Evolutionary conservation across 2,113 vertebrate species (phyloP), one percentile per base, ranked within the genome.

Genomic region (Xenopus borealis): DNA sequence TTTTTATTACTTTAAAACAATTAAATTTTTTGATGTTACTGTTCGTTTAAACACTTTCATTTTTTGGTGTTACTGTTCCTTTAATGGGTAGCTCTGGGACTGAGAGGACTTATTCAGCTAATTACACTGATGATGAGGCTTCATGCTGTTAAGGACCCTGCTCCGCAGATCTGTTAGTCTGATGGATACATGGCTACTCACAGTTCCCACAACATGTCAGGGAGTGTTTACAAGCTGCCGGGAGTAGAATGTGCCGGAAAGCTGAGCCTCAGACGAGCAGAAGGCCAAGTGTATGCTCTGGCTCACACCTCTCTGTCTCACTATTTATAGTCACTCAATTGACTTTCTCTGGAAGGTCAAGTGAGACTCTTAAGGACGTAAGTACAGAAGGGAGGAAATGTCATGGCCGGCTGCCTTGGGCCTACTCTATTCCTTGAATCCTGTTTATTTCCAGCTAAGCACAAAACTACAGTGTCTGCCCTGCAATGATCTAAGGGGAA

Each of bases 261-360:
- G 58, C 14, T n/a, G 7, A 40, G 50, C 23, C 50, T 20, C n/a
- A 18, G 33, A 47, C 17, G 63, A 66, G 53, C 66, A 62, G 65
- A 16, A 53, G 13, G 44, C 20, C n/a, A 17, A 23, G 46, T n/a
- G 67, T 10, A 13, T 57, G 16, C 13, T 20, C 13, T 40, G 44
- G 40, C n/a, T 46, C 50, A 20, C 71, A 3, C 19, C 18, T 27
- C 65, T 53, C 33, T 46, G 40, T 55, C 45, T 44, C 61, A n/a
- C 57, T 77, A 70, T 62, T 64, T 70, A 64, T 77, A 77, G 74
- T 64, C 61, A 64, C 74, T 27, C 74, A 70, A 70, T 57, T 77
- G 74, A 77, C 74, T 70, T 77, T 57, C 47, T 33, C 30, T 59
- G 47, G 59, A 64, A 72, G 69, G 57, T 78, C 58, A 46, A 3